phyloP scores from a whole-genome alignment of 2,888 invertebrate genomes.

The Epinotia bilunana region DNA sequence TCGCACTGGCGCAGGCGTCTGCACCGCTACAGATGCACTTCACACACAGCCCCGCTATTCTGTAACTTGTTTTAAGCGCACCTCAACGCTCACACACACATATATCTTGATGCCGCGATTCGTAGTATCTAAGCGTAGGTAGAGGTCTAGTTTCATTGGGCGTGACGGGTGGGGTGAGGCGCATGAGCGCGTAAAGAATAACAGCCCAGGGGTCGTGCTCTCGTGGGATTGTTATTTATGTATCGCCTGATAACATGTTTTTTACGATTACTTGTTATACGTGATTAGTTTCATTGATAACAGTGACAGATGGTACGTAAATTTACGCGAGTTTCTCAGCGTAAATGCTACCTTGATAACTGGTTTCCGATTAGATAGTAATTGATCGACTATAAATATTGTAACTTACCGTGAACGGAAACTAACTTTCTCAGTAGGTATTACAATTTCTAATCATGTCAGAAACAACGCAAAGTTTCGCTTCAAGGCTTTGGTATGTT shows the following conservation, averaged over 20 bases:
- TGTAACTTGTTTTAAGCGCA: too few relatives aligned
- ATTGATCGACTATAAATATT: background rate
- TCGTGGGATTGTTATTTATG: conserved; percentile 60
- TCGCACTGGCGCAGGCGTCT: conserved; percentile 38
- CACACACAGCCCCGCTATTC: conserved; percentile 20
- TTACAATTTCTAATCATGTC: background rate
- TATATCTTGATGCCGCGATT: too few relatives aligned
- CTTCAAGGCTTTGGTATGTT: conserved; percentile 1
- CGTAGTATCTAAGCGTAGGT: too few relatives aligned
- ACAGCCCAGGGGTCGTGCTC: conserved; percentile 54
- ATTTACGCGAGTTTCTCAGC: background rate
- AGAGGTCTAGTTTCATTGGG: too few relatives aligned
- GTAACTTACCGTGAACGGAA: conserved; percentile 1
- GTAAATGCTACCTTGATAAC: background rate
- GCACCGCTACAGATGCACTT: conserved; percentile 40
- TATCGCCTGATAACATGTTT: conserved; percentile 58
- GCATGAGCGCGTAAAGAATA: too few relatives aligned
- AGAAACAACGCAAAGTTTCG: background rate
- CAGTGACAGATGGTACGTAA: conserved; percentile 28
- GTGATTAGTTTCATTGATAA: conserved; percentile 53
- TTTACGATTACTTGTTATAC: conserved; percentile 54
- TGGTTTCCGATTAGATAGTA: conserved; percentile 1
- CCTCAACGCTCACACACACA: too few relatives aligned
- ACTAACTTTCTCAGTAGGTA: background rate
- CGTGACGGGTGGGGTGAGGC: too few relatives aligned